phyloP scores from a whole-genome alignment of 1,140 invertebrate genomes.

The Lordiphosa mommai region DNA sequence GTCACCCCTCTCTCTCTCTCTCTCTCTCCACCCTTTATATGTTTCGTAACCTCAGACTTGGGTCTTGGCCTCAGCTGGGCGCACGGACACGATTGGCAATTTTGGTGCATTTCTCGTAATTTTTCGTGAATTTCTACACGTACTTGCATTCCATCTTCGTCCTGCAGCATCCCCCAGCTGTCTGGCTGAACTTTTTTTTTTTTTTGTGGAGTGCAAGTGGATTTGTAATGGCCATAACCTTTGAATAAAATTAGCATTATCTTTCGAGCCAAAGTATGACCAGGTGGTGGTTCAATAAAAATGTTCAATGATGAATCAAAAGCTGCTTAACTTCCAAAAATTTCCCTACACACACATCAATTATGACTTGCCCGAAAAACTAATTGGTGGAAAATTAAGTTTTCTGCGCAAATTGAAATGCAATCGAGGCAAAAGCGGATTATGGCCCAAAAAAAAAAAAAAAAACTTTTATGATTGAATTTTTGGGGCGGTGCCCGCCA shows the following conservation, averaged over 20 bases:
- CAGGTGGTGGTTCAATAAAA: conserved; percentile 60
- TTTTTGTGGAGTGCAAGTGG: conserved; percentile 31
- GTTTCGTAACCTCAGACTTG: neutral
- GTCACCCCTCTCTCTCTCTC: conserved; percentile 11
- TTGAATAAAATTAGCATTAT: conserved; percentile 76
- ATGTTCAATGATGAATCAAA: conserved; percentile 39
- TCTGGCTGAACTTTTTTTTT: conserved; percentile 6
- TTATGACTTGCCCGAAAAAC: conserved; percentile 51
- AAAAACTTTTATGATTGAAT: conserved; percentile 78
- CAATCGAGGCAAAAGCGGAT: conserved; percentile 74
- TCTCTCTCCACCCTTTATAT: conserved; percentile 5
- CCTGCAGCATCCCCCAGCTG: conserved; percentile 19
- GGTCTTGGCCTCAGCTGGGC: conserved; percentile 33
- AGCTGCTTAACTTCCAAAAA: neutral
- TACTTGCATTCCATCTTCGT: conserved; percentile 75
- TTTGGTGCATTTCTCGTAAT: conserved; percentile 66
- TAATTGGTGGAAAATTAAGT: conserved; percentile 78
- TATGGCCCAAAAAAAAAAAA: too few relatives aligned
- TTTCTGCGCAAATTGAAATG: conserved; percentile 76
- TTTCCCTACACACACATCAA: too few relatives aligned
- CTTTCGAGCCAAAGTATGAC: conserved; percentile 25
- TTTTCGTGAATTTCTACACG: conserved; percentile 74
- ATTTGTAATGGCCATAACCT: conserved; percentile 66
- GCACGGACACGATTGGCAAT: conserved; percentile 63
- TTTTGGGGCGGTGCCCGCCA: conserved; percentile 48